Evolutionary conservation across 2,888 invertebrate species (phyloP).

Genomic region (Holacanthella duospinosa): DNA sequence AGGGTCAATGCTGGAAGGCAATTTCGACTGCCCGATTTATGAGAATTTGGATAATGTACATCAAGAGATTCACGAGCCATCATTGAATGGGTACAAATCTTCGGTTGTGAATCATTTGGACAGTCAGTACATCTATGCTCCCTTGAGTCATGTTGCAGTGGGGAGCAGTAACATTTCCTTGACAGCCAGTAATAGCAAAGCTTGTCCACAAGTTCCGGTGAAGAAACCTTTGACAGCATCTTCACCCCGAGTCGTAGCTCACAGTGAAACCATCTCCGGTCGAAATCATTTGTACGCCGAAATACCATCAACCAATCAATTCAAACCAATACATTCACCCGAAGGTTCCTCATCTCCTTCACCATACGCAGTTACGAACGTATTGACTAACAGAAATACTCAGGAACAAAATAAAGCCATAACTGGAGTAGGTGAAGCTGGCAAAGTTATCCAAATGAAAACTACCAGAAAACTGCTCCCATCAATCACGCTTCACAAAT

Average conservation of each 20-base stretch:
- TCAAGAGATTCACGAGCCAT: constrained; percentile 2
- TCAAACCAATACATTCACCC: constrained; percentile 14
- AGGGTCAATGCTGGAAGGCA: constrained; percentile 11
- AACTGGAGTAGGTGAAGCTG: background rate
- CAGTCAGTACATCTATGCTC: background rate
- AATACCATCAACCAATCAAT: constrained; percentile 15
- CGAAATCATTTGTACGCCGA: constrained; percentile 17
- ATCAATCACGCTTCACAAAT: constrained; percentile 18
- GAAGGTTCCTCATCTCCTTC: constrained; percentile 7
- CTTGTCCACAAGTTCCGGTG: constrained; percentile 13
- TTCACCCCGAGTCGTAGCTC: constrained; percentile 8
- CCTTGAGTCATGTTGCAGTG: constrained; percentile 8
- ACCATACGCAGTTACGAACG: constrained; percentile 20
- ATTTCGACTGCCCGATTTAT: constrained; percentile 20
- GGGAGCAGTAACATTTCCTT: constrained; percentile 9
- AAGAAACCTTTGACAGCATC: constrained; percentile 10
- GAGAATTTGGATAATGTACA: constrained; percentile 18
- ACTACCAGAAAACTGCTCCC: constrained; percentile 16
- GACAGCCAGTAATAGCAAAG: background rate
- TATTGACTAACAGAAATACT: constrained; percentile 1
- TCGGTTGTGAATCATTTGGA: constrained; percentile 1
- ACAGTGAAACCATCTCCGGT: constrained; percentile 15
- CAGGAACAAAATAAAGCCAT: background rate
- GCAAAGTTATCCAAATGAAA: background rate
- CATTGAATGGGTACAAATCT: constrained; percentile 6